phyloP scores from a whole-genome alignment of 2,888 invertebrate genomes.

The Heliconius sara region DNA sequence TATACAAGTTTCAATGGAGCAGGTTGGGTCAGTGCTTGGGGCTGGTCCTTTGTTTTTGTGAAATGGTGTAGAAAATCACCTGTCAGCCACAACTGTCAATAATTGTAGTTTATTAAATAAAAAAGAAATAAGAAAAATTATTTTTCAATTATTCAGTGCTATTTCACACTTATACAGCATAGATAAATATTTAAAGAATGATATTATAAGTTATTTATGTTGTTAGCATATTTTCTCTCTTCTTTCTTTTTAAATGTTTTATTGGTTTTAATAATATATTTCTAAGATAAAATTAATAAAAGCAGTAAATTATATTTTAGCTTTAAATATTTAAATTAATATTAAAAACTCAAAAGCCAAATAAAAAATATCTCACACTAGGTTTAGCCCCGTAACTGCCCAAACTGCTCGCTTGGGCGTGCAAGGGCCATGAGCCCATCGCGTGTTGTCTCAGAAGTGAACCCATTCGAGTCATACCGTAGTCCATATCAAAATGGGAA shows the following conservation, averaged over 20 bases:
- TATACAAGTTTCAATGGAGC: conserved; percentile 78
- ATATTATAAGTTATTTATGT: too few species aligned
- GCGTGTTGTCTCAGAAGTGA: conserved; percentile 85
- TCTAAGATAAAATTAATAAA: too few species aligned
- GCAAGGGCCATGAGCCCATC: conserved; percentile 84
- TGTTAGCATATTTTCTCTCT: too few species aligned
- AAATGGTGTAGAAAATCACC: conserved; percentile 87
- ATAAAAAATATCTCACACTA: conserved; percentile 55
- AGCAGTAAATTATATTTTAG: too few species aligned
- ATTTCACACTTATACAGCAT: too few species aligned
- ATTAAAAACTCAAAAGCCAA: too few species aligned
- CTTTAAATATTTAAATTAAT: too few species aligned
- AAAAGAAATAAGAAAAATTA: neutral
- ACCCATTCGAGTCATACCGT: conserved; percentile 86
- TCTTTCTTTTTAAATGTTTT: too few species aligned
- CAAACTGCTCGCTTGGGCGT: conserved; percentile 96
- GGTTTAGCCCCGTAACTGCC: conserved; percentile 91
- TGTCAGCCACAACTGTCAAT: conserved; percentile 87
- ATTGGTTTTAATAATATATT: too few species aligned
- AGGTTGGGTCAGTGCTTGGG: conserved; percentile 63
- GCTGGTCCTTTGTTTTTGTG: conserved; percentile 69
- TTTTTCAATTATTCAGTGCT: too few species aligned
- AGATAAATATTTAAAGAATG: too few species aligned
- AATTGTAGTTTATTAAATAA: neutral
- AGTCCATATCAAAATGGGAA: conserved; percentile 86